phyloP scores from a whole-genome alignment of 2,797 vertebrate genomes.

The Argentina silus region DNA sequence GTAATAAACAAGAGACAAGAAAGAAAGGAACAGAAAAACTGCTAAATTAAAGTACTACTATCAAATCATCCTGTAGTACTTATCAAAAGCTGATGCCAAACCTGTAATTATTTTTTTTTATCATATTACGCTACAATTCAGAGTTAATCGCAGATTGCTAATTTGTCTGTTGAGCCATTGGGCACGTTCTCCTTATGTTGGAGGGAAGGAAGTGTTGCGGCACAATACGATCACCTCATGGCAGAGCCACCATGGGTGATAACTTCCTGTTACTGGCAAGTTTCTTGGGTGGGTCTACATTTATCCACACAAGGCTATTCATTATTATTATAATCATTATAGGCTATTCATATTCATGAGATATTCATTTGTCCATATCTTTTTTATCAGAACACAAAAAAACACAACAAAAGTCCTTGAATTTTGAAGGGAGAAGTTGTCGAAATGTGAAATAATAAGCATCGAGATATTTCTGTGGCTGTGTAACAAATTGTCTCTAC shows the following conservation, averaged over 20 bases:
- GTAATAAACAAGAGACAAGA: slow-evolving; percentile 1
- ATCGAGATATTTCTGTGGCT: not conserved
- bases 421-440: slow-evolving; percentile 19
- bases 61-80: slow-evolving; percentile 9
- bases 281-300: too few species aligned
- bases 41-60: not conserved
- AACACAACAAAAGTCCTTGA: slow-evolving; percentile 20
- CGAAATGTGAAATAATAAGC: not conserved
- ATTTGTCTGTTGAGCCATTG: slow-evolving; percentile 33
- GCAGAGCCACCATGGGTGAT: not conserved
- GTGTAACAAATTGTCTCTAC: not conserved
- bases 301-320: too few species aligned
- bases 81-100: not conserved
- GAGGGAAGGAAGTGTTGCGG: slow-evolving; percentile 6
- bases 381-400: slow-evolving; percentile 22
- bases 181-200: slow-evolving; percentile 15
- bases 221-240: slow-evolving; percentile 21
- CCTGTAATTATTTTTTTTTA: slow-evolving; percentile 31
- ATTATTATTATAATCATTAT: too few species aligned
- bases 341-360: not conserved
- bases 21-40: slow-evolving; percentile 15
- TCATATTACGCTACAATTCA: slow-evolving; percentile 28
- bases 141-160: slow-evolving; percentile 35
- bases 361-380: not conserved
- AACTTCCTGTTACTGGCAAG: too few species aligned